These are phyloP conservation scores for Sternarchorhynchus goeldii DNA, from an alignment of 2,797 vertebrate species.

Conservation along the genomic window DNA sequence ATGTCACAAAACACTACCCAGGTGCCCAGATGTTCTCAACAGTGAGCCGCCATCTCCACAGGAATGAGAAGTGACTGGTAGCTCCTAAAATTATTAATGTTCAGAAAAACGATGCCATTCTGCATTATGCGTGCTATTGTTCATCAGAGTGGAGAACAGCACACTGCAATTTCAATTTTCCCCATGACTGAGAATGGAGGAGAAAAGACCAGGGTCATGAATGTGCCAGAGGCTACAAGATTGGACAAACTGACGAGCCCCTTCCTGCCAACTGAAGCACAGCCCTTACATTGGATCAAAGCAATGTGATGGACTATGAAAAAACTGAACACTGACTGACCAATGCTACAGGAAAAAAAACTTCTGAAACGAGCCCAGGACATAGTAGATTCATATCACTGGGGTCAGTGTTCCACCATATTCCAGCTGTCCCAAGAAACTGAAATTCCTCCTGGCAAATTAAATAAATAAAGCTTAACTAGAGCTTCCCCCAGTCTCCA, in stretches of 20 bases:
- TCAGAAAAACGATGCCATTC: slow-evolving; percentile 68
- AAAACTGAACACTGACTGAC: neutral
- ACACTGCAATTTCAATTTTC: slow-evolving; percentile 72
- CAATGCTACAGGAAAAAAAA: neutral
- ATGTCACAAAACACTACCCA: too few relatives aligned
- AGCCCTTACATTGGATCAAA: neutral
- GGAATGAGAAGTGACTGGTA: slow-evolving; percentile 74
- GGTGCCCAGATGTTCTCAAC: slow-evolving; percentile 49
- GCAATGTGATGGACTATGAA: neutral
- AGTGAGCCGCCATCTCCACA: slow-evolving; percentile 57
- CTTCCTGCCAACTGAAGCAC: neutral
- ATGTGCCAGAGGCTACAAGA: too few relatives aligned
- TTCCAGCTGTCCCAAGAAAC: too few relatives aligned
- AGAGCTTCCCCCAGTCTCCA: too few relatives aligned
- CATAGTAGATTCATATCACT: neutral
- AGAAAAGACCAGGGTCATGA: slow-evolving; percentile 26
- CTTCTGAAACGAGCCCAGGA: neutral
- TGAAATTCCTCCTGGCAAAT: too few relatives aligned
- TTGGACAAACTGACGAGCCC: neutral
- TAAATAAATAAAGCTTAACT: too few relatives aligned
- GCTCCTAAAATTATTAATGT: slow-evolving; percentile 74
- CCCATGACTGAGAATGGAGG: slow-evolving; percentile 46
- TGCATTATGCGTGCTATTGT: slow-evolving; percentile 72
- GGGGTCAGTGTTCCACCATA: too few relatives aligned
- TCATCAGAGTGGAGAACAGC: slow-evolving; percentile 58